A percentile compares a stretch with the other conserved stretches of the same genome.
These are phyloP conservation scores for Microcebus ravelobensis DNA, from an alignment of 2,113 vertebrate species.

Conservation along the genomic window DNA sequence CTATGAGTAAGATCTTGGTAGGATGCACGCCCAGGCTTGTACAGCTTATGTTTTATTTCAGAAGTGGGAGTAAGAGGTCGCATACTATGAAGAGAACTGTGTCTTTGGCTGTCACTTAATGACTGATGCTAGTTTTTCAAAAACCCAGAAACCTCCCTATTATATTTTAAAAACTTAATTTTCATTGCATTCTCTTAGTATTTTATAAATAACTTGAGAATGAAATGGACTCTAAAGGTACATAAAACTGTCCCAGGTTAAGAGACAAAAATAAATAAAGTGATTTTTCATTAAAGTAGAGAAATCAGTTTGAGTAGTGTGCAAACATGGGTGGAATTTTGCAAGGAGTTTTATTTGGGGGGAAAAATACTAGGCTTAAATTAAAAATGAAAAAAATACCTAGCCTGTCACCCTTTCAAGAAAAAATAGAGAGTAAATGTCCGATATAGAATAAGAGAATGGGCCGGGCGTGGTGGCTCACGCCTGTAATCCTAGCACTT, in stretches of 20 bases:
- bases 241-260: slow-evolving; percentile 41
- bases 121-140: neutral
- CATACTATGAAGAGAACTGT: neutral
- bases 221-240: slow-evolving; percentile 8
- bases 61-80: neutral
- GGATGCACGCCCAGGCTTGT: neutral
- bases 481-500: no score
- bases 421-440: neutral
- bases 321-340: slow-evolving; percentile 15
- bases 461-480: no score
- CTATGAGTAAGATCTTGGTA: neutral
- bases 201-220: slow-evolving; percentile 30
- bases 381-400: slow-evolving; percentile 11
- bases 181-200: neutral
- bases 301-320: neutral
- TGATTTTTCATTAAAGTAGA: slow-evolving; percentile 8
- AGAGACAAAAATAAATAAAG: neutral
- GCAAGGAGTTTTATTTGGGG: neutral
- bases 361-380: neutral
- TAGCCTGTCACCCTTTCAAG: neutral
- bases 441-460: neutral
- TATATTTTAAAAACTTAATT: slow-evolving; percentile 10
- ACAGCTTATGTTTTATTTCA: neutral
- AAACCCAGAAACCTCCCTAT: neutral
- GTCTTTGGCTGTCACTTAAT: neutral